Base-by-base conservation (phyloP, 2,113 vertebrate genomes). In the Thermophis baileyi region DNA sequence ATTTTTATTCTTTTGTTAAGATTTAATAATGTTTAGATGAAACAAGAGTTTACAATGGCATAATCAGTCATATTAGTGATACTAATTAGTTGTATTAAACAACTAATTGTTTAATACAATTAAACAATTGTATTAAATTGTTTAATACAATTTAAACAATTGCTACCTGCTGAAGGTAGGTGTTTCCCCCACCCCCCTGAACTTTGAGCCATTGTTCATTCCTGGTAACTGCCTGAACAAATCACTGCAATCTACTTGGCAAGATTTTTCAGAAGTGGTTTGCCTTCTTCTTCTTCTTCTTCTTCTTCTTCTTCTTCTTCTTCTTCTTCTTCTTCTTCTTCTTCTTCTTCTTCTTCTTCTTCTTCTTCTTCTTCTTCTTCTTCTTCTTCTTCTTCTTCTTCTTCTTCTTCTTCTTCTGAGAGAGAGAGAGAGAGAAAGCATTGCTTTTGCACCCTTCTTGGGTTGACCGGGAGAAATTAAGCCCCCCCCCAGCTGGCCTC, bases 141-240 rank as follows among this genome's bases (percentile, higher is more conserved):
- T n/a, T n/a, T n/a, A n/a, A n/a, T n/a, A n/a, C n/a, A n/a, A n/a
- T n/a, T n/a, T n/a, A n/a, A n/a, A n/a, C n/a, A n/a, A n/a, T n/a
- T 81, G 74, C 35, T 81, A 81, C 35, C 74, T 81, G 6, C 16
- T 81, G 69, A 81, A 22, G 35, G 63, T n/a, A n/a, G 57, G 57
- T 27, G 57, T 3, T 4, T 5, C 1, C 0, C 9, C 1, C 10
- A n/a, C n/a, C 25, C 60, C 55, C 54, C 7, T 6, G 0, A 60
- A 10, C 25, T 60, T 60, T 60, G 55, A 81, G 74, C 18, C 35
- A 44, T 40, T 40, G 6, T 40, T 40, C 16, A 81, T 40, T 81
- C 18, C 18, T 9, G 69, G n/a, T 44, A 8, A 81, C 35, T 81
- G 74, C 74, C 35, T 40, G 35, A 40, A 81, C 35, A 44, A 40